These are phyloP conservation scores for Mola mola DNA, from an alignment of 2,113 vertebrate genomes.

Conservation along the genomic window DNA sequence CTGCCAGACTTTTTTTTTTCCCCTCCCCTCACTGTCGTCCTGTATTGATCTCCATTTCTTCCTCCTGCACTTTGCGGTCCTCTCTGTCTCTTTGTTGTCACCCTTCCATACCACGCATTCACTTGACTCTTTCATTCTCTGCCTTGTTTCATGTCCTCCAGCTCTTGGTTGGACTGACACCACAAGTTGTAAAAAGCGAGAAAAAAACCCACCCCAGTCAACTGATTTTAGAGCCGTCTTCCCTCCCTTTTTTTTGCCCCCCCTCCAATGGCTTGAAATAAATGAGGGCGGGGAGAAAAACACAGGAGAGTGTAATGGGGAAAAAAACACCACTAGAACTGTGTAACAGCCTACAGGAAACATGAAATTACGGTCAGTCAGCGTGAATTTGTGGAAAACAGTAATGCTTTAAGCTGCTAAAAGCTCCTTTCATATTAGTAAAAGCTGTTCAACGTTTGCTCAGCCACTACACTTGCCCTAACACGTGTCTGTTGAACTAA, in stretches of 20 bases:
- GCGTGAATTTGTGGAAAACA: slow-evolving; percentile 37
- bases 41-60: slow-evolving; percentile 63
- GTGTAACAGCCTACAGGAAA: slow-evolving; percentile 36
- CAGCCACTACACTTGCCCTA: background rate
- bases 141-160: slow-evolving; percentile 49
- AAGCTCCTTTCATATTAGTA: too few species aligned
- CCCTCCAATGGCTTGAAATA: slow-evolving; percentile 50
- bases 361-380: slow-evolving; percentile 36
- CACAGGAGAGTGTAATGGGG: slow-evolving; percentile 12
- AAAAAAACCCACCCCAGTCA: slow-evolving; percentile 22
- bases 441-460: too few species aligned
- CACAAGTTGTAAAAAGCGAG: slow-evolving; percentile 51
- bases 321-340: slow-evolving; percentile 20
- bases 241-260: slow-evolving; percentile 26
- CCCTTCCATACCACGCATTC: slow-evolving; percentile 45
- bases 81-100: slow-evolving; percentile 51
- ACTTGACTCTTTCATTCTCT: slow-evolving; percentile 52
- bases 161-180: slow-evolving; percentile 40
- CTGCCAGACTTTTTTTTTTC: slow-evolving; percentile 7
- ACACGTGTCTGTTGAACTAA: slow-evolving; percentile 28
- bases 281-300: slow-evolving; percentile 25
- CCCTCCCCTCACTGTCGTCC: slow-evolving; percentile 27
- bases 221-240: slow-evolving; percentile 53
- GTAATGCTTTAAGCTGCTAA: slow-evolving; percentile 29
- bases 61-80: slow-evolving; percentile 43